phyloP scores from a whole-genome alignment of 2,113 vertebrate species.

The Hoplias malabaricus region DNA sequence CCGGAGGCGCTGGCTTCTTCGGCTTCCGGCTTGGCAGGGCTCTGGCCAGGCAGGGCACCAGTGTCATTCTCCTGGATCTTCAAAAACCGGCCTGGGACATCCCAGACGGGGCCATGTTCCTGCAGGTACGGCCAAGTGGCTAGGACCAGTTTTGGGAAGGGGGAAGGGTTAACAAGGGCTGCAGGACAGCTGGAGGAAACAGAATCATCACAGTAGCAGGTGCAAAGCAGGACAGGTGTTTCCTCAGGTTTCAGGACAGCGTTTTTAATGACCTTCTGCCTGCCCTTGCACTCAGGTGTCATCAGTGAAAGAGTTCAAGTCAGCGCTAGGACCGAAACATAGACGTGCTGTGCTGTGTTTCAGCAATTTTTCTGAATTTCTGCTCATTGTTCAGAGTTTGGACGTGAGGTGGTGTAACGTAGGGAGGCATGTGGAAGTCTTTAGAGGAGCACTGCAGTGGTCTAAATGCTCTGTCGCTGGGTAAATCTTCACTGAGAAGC shows the following conservation, averaged over 20 bases:
- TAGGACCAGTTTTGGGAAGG: neutral
- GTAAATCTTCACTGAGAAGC: no score
- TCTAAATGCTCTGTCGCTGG: no score
- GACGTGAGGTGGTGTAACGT: no score
- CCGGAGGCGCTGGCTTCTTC: constrained; percentile 89
- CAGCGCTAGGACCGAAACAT: neutral
- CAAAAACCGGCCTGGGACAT: constrained; percentile 76
- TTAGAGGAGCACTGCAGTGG: no score
- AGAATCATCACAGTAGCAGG: constrained; percentile 41
- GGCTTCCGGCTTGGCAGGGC: constrained; percentile 83
- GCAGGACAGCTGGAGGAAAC: constrained; percentile 17
- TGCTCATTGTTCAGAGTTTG: no score
- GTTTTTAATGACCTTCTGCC: constrained; percentile 18
- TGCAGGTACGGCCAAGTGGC: constrained; percentile 72
- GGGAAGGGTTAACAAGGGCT: neutral
- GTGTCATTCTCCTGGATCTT: constrained; percentile 84
- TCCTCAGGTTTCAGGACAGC: constrained; percentile 39
- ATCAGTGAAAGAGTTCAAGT: neutral
- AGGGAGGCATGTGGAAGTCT: no score
- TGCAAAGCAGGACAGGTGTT: constrained; percentile 26
- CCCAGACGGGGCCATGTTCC: constrained; percentile 74
- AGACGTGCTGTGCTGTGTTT: neutral
- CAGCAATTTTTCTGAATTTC: no score
- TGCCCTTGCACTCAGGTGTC: constrained; percentile 25
- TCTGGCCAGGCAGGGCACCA: constrained; percentile 73